phyloP scores from a whole-genome alignment of 2,888 invertebrate genomes.

The Macaria liturata region DNA sequence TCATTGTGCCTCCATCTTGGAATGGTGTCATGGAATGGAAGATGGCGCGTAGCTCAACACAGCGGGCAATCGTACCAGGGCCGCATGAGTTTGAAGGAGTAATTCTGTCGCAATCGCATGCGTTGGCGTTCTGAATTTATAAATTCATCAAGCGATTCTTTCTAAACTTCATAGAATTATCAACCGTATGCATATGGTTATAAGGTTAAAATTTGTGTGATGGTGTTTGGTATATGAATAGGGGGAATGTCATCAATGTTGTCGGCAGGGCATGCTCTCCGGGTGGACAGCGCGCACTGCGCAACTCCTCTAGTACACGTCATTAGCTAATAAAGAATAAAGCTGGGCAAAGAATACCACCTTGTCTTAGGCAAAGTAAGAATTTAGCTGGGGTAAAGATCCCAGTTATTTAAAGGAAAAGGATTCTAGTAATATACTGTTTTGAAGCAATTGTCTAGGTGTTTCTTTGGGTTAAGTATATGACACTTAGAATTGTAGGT shows the following conservation, averaged over 20 bases:
- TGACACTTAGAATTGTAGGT: too few relatives aligned
- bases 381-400: too few relatives aligned
- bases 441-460: too few relatives aligned
- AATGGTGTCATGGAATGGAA: slow-evolving; percentile 51
- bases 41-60: slow-evolving; percentile 77
- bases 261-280: slow-evolving; percentile 60
- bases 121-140: slow-evolving; percentile 33
- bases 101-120: slow-evolving; percentile 35
- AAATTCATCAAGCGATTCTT: slow-evolving; percentile 20
- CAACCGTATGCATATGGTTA: background rate
- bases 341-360: too few relatives aligned
- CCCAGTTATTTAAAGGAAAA: too few relatives aligned
- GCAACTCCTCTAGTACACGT: slow-evolving; percentile 78
- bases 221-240: slow-evolving; percentile 29
- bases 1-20: slow-evolving; percentile 32
- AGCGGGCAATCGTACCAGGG: slow-evolving; percentile 72
- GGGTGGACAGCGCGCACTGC: slow-evolving; percentile 79
- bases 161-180: slow-evolving; percentile 20
- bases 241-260: slow-evolving; percentile 57
- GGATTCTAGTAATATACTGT: too few relatives aligned
- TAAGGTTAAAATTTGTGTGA: slow-evolving; percentile 40
- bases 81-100: slow-evolving; percentile 44
- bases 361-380: too few relatives aligned
- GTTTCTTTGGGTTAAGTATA: too few relatives aligned
- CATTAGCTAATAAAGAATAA: too few relatives aligned